Base-by-base conservation (phyloP, 2,888 invertebrate species). In the Theodoxus fluviatilis region DNA sequence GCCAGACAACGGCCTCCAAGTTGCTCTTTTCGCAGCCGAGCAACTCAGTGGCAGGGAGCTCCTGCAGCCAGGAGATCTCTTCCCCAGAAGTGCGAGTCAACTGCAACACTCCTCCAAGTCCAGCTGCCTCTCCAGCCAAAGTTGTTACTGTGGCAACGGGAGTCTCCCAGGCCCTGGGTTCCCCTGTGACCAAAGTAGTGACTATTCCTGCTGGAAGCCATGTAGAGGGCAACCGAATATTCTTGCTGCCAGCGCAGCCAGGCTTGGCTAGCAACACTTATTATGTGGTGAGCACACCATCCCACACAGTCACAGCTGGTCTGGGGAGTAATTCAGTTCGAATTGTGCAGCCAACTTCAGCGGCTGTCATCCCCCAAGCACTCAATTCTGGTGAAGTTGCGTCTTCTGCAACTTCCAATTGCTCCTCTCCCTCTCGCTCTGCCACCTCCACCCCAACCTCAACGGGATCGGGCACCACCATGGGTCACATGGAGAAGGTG, bases 281-380 rank as follows among this genome's bases (percentile, higher is more conserved):
- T 47, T 59, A 61, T 31, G 61, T 72, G 15, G 52, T 55, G 1
- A 47, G 63, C 64, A 57, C 65, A 35, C 65, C 71, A 40, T 65
- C 71, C 7, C 43, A 66, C 12, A 67, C 67, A 38, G n/a, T n/a
- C n/a, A n/a, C n/a, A n/a, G n/a, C n/a, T n/a, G n/a, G n/a, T n/a
- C n/a, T n/a, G n/a, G n/a, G n/a, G n/a, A n/a, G n/a, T n/a, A n/a
- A n/a, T n/a, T n/a, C n/a, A n/a, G n/a, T n/a, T n/a, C n/a, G n/a
- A n/a, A 73, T 74, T 22, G 64, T 74, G 37, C 72, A 71, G 63
- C 74, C 74, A 7, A 66, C 57, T 2, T 74, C 74, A 3, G 72
- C 74, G 12, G 73, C 71, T 9, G n/a, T n/a, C n/a, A n/a, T n/a
- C n/a, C n/a, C n/a, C n/a, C n/a, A n/a, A n/a, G n/a, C n/a, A n/a